Evolutionary conservation across 2,797 vertebrate genomes (phyloP), one percentile per base, ranked within the genome.

Genomic region (Neomorphus geoffroyi): DNA sequence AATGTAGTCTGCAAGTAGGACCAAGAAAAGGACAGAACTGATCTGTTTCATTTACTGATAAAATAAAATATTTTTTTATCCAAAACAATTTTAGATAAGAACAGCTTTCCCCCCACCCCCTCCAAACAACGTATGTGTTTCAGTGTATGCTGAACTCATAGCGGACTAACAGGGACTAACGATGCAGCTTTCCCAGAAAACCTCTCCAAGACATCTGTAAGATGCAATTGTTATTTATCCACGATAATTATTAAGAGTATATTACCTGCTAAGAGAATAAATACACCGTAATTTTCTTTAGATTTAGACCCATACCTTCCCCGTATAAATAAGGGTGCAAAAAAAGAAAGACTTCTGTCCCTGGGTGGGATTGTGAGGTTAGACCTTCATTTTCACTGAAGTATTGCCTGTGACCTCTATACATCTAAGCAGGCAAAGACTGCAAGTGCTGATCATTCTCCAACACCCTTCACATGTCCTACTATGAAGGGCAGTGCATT

Each of bases 51-150:
- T 57, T 93, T 94, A 89, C 78, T 73, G 85, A 96, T 66, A 60
- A 95, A 91, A 93, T 86, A 39, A 92, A 94, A 54, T 33, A 62
- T 61, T 86, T 75, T 45, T 46, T 53, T 67, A 93, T 77, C 37
- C 35, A 84, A 87, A 92, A 13, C 5, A 26, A 28, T 45, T 85
- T 69, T 61, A 13, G 13, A 82, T 48, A 17, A 72, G n/a, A 82
- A 80, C 3, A 48, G 14, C 13, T 41, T 80, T 3, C 6, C 50
- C 50, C 50, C 23, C 50, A 51, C 27, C 14, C 23, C 26, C 14
- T 27, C 26, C 26, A 51, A 79, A 14, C 2, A 66, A 46, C 28
- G 10, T 26, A 28, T n/a, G 30, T 28, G 5, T 77, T 75, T 79
- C 62, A 62, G 21, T 14, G 9, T 32, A n/a, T 43, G 46, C 30